Conservation (phyloP, 2,888 invertebrate genomes). For the Spisula solida region DNA sequence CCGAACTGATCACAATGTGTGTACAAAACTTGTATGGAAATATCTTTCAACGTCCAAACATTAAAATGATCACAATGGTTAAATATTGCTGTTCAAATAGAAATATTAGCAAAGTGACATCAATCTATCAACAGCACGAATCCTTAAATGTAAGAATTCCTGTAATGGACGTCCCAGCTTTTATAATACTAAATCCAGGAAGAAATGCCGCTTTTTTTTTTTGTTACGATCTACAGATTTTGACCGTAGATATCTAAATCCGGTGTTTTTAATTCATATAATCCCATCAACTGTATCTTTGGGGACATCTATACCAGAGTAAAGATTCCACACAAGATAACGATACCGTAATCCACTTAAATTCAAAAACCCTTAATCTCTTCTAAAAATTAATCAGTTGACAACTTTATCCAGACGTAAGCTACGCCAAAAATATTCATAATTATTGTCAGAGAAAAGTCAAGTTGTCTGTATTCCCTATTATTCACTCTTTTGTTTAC, state of each 20-base stretch:
- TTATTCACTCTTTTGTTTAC: constrained; percentile 40
- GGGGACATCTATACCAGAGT: constrained; percentile 55
- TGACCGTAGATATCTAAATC: constrained; percentile 45
- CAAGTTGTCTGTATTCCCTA: neutral
- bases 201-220: neutral
- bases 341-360: constrained; percentile 48
- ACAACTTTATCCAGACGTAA: constrained; percentile 8
- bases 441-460: constrained; percentile 20
- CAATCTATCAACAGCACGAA: constrained; percentile 41
- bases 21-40: constrained; percentile 15
- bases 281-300: constrained; percentile 55
- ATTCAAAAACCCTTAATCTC: constrained; percentile 47
- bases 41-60: constrained; percentile 27
- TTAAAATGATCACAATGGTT: constrained; percentile 34
- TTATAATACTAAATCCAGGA: neutral
- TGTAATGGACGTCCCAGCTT: neutral
- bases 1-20: constrained; percentile 6
- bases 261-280: constrained; percentile 36
- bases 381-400: constrained; percentile 38
- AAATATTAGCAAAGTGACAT: constrained; percentile 32
- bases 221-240: constrained; percentile 2
- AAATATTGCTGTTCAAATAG: constrained; percentile 25
- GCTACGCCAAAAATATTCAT: neutral
- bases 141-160: neutral
- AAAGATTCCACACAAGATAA: constrained; percentile 46